Conservation (phyloP, 64 coral and sea anemone genomes). For the Astreopora myriophthalma region DNA sequence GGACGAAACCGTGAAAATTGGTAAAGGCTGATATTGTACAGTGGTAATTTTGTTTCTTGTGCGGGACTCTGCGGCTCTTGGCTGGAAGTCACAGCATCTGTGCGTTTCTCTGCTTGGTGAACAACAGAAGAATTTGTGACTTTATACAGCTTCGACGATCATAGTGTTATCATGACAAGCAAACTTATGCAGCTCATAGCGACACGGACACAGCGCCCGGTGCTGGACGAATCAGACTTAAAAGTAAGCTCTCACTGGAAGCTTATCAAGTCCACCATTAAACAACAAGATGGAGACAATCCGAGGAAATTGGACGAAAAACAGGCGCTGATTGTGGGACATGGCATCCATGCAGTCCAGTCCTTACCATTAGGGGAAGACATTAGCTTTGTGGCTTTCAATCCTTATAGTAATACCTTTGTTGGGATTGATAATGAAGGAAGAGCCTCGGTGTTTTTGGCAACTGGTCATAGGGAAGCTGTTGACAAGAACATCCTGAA, state of each 20-base stretch:
- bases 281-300: constrained; percentile 47
- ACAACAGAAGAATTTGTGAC: neutral
- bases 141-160: neutral
- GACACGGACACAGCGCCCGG: constrained; percentile 68
- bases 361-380: constrained; percentile 56
- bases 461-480: constrained; percentile 64
- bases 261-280: constrained; percentile 70
- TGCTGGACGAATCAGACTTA: constrained; percentile 45
- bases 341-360: constrained; percentile 70
- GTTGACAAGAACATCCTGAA: constrained; percentile 42
- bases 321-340: constrained; percentile 59
- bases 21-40: neutral
- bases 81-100: neutral
- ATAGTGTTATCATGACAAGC: constrained; percentile 64
- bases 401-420: constrained; percentile 53
- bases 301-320: constrained; percentile 80
- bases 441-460: constrained; percentile 52
- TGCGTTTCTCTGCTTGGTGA: neutral
- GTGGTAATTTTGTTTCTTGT: neutral
- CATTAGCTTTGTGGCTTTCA: constrained; percentile 63
- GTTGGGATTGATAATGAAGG: constrained; percentile 65
- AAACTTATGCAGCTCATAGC: constrained; percentile 87
- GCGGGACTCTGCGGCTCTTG: too few relatives aligned
- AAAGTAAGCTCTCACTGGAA: constrained; percentile 95
- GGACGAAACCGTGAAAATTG: neutral